phyloP scores from a whole-genome alignment of 2,113 vertebrate species.

The Nothoprocta perdicaria region DNA sequence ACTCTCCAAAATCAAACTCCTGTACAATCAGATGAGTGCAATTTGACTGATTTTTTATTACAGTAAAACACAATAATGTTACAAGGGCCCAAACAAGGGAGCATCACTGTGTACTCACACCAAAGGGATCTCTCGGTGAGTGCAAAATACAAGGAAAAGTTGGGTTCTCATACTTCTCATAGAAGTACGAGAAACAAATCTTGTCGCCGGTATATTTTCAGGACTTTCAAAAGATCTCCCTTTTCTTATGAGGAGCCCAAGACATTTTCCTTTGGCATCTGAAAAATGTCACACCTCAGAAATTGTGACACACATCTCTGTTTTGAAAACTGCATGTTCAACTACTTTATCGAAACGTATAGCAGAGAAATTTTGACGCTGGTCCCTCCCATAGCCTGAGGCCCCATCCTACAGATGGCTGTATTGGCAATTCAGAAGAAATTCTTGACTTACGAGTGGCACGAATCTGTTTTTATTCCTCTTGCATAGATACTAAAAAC shows the following conservation, averaged over 20 bases:
- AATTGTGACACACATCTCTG: background rate
- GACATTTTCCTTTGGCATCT: background rate
- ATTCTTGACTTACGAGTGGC: background rate
- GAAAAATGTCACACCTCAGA: background rate
- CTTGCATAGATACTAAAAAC: background rate
- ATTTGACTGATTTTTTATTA: background rate
- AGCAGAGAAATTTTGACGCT: background rate
- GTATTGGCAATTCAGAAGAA: background rate
- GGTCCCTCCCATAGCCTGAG: background rate
- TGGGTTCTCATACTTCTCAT: no score
- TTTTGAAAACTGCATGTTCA: background rate
- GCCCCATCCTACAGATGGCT: background rate
- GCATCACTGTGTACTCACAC: background rate
- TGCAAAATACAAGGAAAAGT: background rate
- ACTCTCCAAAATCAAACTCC: background rate
- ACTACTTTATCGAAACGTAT: background rate
- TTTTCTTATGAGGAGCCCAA: background rate
- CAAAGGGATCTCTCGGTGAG: rapidly evolving
- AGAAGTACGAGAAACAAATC: background rate
- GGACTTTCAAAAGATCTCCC: background rate
- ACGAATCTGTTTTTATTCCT: background rate
- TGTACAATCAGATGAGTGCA: background rate
- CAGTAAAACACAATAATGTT: background rate
- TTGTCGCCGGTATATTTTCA: background rate
- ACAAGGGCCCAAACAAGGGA: background rate